phyloP scores from a whole-genome alignment of 1,140 invertebrate genomes.

The Penaeus indicus region DNA sequence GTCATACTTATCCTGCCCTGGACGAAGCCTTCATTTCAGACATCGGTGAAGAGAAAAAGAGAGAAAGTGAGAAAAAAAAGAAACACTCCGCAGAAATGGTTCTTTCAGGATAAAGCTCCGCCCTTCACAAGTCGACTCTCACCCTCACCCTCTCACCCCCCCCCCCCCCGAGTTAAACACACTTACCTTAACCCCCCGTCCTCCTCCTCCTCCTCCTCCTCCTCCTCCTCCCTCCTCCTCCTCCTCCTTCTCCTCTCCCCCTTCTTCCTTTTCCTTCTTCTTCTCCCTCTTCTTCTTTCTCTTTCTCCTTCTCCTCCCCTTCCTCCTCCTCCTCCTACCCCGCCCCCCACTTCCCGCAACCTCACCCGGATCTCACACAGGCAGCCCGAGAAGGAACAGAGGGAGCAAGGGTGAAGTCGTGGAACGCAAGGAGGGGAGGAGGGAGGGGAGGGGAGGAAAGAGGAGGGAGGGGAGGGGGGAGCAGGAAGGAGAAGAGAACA shows the following conservation, averaged over 20 bases:
- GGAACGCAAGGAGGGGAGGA: neutral
- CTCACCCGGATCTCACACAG: too few species aligned
- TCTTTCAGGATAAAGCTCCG: neutral
- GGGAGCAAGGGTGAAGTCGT: neutral
- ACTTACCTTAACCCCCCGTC: neutral
- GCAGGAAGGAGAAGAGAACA: neutral
- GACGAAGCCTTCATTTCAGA: too few species aligned
- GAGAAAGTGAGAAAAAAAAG: neutral
- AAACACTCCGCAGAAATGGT: neutral
- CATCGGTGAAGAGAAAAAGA: neutral
- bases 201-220: neutral
- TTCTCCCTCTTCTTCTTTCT: neutral
- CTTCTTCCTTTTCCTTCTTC: neutral
- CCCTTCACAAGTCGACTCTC: neutral
- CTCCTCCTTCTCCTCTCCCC: neutral
- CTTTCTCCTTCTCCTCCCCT: neutral
- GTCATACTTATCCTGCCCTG: too few species aligned
- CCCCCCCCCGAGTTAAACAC: neutral
- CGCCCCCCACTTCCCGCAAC: neutral
- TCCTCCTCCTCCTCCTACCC: neutral
- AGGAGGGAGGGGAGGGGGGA: neutral
- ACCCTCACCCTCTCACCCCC: neutral
- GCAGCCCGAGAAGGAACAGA: slow-evolving; percentile 3
- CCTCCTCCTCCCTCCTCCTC: neutral
- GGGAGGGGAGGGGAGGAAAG: neutral